Percentiles rank a stretch among this genome's conserved stretches.
Evolutionary conservation across 1,140 invertebrate genomes (phyloP).

Genomic region (Hestina assimilis): DNA sequence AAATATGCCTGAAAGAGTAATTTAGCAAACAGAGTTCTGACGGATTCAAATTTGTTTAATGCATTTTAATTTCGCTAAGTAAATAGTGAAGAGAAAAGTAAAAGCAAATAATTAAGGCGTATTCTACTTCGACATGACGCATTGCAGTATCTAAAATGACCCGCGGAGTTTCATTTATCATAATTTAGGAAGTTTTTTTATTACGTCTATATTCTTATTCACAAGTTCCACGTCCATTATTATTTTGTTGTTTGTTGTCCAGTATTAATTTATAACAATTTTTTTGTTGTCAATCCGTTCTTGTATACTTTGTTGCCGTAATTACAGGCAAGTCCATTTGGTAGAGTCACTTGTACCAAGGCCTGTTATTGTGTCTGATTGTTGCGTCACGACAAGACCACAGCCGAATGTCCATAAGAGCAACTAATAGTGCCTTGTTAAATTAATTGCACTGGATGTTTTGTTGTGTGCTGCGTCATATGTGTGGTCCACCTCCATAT

Average conservation of each 20-base stretch:
- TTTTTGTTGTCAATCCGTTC: constrained; percentile 52
- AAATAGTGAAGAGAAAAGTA: constrained; percentile 23
- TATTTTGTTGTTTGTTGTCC: no score
- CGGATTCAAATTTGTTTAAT: constrained; percentile 28
- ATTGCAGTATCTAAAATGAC: constrained; percentile 30
- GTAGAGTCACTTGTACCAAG: constrained; percentile 53
- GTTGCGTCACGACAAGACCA: constrained; percentile 54
- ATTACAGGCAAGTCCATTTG: constrained; percentile 50
- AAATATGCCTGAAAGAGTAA: constrained; percentile 17
- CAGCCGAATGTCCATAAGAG: constrained; percentile 37
- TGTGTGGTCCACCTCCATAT: not conserved
- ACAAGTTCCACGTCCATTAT: constrained; percentile 36
- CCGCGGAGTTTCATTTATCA: constrained; percentile 23
- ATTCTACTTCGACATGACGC: constrained; percentile 23
- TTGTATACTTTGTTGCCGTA: constrained; percentile 48
- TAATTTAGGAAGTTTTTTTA: constrained; percentile 30
- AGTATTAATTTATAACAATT: no score
- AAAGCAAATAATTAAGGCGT: constrained; percentile 28
- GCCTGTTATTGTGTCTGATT: constrained; percentile 54
- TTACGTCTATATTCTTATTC: constrained; percentile 21
- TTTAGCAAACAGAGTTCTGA: constrained; percentile 11
- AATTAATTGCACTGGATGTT: constrained; percentile 45
- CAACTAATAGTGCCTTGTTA: constrained; percentile 56
- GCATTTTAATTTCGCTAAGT: constrained; percentile 29
- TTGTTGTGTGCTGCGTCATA: not conserved